Base-by-base conservation (phyloP, 2,113 vertebrate species). In the Tragelaphus strepsiceros region DNA sequence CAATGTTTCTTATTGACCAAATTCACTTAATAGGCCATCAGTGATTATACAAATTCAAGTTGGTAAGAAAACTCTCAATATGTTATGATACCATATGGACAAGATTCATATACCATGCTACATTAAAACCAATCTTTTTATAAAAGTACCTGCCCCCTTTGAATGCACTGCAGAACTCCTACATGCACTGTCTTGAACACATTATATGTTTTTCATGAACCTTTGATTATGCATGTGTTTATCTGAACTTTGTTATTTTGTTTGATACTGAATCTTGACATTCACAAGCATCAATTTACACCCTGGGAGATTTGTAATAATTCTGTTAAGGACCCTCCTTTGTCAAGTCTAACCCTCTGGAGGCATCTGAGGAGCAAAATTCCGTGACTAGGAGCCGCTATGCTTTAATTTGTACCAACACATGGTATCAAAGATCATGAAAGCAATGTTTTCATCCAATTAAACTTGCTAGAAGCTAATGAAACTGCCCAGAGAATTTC, bases 401-500 rank as follows among this genome's bases (percentile, higher is more conserved):
- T 88, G 49, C 64, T 97, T 98, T 98, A 98, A 99, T 98, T 98
- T 98, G 90, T 98, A 98, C 5, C 6, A 97, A 96, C 89, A 96
- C 80, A 96, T 88, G 87, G 95, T 98, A 97, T 97, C 97, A 99
- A 98, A 98, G 88, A 96, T 98, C 98, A 96, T 83, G 96, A 98
- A 98, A 93, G 91, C 96, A 98, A 96, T 96, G 53, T 51, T 98
- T 98, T 98, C 49, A 98, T 98, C 98, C 97, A 96, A 97, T 97
- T 98, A 98, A 97, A 98, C 96, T 98, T 97, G 6, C 61, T 96
- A 94, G 83, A 98, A 28, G 53, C 97, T 97, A 98, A 97, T 97
- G 53, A 90, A 98, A 98, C 92, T 98, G 46, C 24, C 19, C 59
- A 71, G 61, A 98, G 96, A 98, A 98, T 98, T 98, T 98, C 67